Percentiles rank a stretch among this genome's conserved stretches.
Conservation (phyloP, 2,113 vertebrate species). For the Trematocara marginatum region DNA sequence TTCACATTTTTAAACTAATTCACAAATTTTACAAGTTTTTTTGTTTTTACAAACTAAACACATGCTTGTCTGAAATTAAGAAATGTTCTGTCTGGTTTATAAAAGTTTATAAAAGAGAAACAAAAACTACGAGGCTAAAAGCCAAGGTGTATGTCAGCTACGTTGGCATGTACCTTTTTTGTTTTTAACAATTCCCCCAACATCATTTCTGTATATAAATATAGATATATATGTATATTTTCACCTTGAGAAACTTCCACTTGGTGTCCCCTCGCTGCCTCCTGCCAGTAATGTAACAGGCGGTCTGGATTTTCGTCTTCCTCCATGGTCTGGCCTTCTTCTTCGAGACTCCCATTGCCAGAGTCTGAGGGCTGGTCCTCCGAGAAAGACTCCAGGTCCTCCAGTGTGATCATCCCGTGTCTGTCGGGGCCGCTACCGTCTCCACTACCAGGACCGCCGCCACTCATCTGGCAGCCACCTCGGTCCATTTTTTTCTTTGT, state of each 20-base stretch:
- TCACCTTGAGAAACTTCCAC: slow-evolving; percentile 83
- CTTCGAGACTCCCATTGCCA: slow-evolving; percentile 69
- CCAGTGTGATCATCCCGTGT: slow-evolving; percentile 78
- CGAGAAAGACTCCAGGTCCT: slow-evolving; percentile 79
- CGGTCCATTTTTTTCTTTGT: slow-evolving; percentile 63
- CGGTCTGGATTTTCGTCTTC: slow-evolving; percentile 58
- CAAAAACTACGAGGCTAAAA: not conserved
- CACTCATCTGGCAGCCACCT: slow-evolving; percentile 74
- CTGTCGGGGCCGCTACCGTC: slow-evolving; percentile 19
- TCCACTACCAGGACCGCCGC: slow-evolving; percentile 13
- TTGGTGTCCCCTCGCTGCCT: slow-evolving; percentile 81
- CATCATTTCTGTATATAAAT: not conserved
- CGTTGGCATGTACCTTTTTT: not conserved
- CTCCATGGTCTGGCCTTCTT: slow-evolving; percentile 65
- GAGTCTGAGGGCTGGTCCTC: slow-evolving; percentile 76
- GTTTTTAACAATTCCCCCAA: not conserved
- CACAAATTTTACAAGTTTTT: not conserved
- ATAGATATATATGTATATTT: not conserved
- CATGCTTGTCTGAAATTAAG: not conserved
- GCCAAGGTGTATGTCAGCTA: not conserved
- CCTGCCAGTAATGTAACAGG: slow-evolving; percentile 84
- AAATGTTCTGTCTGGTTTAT: not conserved
- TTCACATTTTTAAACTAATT: not conserved
- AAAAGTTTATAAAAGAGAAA: not conserved
- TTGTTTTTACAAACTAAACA: not conserved